Conservation (phyloP, 2,113 vertebrate genomes). For the Hippopotamus amphibius region DNA sequence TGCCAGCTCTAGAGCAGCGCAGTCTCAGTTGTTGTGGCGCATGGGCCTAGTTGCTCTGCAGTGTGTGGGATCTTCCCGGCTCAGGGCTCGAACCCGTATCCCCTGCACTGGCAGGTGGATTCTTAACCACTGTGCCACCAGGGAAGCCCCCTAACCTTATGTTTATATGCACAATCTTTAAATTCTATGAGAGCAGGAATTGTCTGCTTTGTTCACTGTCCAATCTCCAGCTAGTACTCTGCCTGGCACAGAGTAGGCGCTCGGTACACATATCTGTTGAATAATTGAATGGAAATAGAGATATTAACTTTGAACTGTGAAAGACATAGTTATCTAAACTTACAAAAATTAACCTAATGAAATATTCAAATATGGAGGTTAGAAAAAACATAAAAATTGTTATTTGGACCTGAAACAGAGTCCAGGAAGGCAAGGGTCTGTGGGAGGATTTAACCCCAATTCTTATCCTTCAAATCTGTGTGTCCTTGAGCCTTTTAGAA, state of each 20-base stretch:
- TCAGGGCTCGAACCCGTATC: too few relatives aligned
- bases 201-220: constrained; percentile 14
- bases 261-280: constrained; percentile 39
- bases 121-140: too few relatives aligned
- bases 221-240: constrained; percentile 13
- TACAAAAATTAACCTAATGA: constrained; percentile 48
- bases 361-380: constrained; percentile 27
- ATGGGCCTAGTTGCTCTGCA: too few relatives aligned
- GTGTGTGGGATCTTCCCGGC: too few relatives aligned
- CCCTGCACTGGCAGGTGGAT: too few relatives aligned
- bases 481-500: neutral
- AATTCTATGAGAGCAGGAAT: constrained; percentile 1
- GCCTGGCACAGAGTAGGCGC: neutral
- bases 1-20: too few relatives aligned
- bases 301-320: constrained; percentile 28
- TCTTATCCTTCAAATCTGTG: neutral
- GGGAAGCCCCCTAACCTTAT: neutral
- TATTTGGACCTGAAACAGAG: constrained; percentile 29
- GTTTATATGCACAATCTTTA: neutral
- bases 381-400: constrained; percentile 40
- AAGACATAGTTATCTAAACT: constrained; percentile 15
- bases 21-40: too few relatives aligned
- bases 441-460: neutral
- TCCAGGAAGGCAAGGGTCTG: neutral
- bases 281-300: constrained; percentile 50